phyloP scores from a whole-genome alignment of 1,140 invertebrate species.

The Macrobrachium nipponense region DNA sequence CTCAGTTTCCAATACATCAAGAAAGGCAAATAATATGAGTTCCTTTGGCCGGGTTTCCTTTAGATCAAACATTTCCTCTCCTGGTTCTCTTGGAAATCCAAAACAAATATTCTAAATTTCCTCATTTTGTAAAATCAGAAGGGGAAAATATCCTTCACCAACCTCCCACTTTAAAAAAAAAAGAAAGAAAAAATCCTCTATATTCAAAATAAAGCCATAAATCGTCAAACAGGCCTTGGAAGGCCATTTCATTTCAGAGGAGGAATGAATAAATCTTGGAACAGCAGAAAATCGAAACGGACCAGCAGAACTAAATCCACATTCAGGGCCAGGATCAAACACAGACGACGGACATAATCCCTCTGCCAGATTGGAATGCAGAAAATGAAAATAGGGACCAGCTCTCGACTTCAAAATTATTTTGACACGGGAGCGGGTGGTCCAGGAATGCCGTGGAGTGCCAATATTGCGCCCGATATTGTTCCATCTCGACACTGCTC shows the following conservation, averaged over 20 bases:
- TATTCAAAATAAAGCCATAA: constrained; percentile 58
- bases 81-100: no score
- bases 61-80: no score
- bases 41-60: no score
- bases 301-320: constrained; percentile 56
- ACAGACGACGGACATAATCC: constrained; percentile 54
- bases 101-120: no score
- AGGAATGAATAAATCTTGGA: constrained; percentile 60
- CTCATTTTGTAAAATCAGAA: no score
- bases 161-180: no score
- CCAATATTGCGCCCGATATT: constrained; percentile 61
- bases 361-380: constrained; percentile 60
- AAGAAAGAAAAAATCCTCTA: constrained; percentile 26
- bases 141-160: no score
- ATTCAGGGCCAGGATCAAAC: constrained; percentile 52
- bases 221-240: constrained; percentile 54
- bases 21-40: no score
- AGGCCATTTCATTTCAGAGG: constrained; percentile 56
- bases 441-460: constrained; percentile 59
- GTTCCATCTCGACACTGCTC: constrained; percentile 41
- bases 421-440: constrained; percentile 60
- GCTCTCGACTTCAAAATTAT: constrained; percentile 61
- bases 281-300: constrained; percentile 53
- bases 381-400: constrained; percentile 60
- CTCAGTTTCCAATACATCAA: no score